A percentile compares a stretch with the other conserved stretches of the same genome.
Conservation (phyloP, 2,888 invertebrate species). For the Coenonympha arcania region DNA sequence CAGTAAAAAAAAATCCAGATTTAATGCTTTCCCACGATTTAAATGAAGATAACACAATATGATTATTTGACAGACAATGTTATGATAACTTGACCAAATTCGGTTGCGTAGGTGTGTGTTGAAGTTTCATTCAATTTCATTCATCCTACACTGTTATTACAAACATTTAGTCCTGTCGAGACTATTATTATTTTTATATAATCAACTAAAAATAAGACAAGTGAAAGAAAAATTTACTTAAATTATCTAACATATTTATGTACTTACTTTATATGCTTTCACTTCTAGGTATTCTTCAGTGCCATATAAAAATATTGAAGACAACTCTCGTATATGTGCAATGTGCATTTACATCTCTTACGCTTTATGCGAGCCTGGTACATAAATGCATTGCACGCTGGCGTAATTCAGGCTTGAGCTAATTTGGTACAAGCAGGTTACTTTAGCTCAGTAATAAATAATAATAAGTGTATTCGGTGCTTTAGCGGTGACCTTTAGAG, state of each 20-base stretch:
- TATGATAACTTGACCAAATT: conserved; percentile 23
- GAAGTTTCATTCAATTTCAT: conserved; percentile 7
- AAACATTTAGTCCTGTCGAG: conserved; percentile 26
- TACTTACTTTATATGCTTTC: no score
- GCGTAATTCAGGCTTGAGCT: conserved; percentile 55
- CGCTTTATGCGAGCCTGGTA: conserved; percentile 53
- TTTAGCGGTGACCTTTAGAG: conserved; percentile 12
- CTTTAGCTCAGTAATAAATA: no score
- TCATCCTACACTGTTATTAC: conserved; percentile 29
- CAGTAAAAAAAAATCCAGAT: background rate
- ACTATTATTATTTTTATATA: background rate
- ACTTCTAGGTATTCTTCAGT: no score
- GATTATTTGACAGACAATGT: conserved; percentile 15
- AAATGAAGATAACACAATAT: conserved; percentile 15
- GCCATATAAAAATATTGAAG: no score
- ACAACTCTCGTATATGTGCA: background rate
- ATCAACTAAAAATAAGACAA: background rate
- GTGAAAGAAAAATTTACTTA: background rate
- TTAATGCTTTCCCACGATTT: conserved; percentile 21
- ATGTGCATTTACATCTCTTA: conserved; percentile 30
- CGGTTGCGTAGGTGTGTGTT: conserved; percentile 9
- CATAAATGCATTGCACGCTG: conserved; percentile 14
- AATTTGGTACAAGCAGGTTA: conserved; percentile 32
- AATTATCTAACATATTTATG: no score
- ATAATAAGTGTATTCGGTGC: no score